Evolutionary conservation across 2,113 vertebrate species (phyloP).

Genomic region (Atrichornis clamosus): DNA sequence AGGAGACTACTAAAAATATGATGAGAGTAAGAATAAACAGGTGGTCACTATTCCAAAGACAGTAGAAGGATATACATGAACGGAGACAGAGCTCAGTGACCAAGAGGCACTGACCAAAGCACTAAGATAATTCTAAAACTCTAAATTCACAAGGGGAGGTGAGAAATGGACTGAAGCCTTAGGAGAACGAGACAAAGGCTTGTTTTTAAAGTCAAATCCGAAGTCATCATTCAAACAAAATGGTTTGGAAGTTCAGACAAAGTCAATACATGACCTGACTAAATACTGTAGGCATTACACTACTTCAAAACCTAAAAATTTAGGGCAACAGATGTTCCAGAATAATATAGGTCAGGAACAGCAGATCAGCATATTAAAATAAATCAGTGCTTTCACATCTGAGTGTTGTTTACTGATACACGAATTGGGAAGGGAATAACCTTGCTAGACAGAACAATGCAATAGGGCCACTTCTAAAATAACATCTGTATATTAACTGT

Average conservation of each 20-base stretch:
- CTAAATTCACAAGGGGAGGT: neutral
- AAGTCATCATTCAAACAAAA: neutral
- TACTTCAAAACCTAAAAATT: slow-evolving; percentile 12
- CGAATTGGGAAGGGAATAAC: neutral
- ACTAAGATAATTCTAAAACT: neutral
- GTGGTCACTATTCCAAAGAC: neutral
- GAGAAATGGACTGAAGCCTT: neutral
- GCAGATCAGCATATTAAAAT: slow-evolving; percentile 6
- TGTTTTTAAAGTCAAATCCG: neutral
- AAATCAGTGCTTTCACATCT: slow-evolving; percentile 14
- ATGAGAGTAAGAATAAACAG: neutral
- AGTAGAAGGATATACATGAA: neutral
- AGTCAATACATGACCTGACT: neutral
- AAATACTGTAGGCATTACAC: neutral
- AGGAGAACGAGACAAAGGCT: neutral
- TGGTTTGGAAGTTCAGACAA: neutral
- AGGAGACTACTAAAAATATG: neutral
- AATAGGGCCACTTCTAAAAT: neutral
- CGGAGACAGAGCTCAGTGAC: neutral
- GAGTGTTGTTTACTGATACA: neutral
- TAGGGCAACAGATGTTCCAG: slow-evolving; percentile 31
- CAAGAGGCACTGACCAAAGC: neutral
- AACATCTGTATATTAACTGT: slow-evolving; percentile 9
- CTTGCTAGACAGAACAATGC: neutral
- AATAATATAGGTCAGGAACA: slow-evolving; percentile 30